Percentiles rank a stretch among this genome's conserved stretches.
Conservation (phyloP, 2,888 invertebrate species). For the Sinohyriopsis cumingii region DNA sequence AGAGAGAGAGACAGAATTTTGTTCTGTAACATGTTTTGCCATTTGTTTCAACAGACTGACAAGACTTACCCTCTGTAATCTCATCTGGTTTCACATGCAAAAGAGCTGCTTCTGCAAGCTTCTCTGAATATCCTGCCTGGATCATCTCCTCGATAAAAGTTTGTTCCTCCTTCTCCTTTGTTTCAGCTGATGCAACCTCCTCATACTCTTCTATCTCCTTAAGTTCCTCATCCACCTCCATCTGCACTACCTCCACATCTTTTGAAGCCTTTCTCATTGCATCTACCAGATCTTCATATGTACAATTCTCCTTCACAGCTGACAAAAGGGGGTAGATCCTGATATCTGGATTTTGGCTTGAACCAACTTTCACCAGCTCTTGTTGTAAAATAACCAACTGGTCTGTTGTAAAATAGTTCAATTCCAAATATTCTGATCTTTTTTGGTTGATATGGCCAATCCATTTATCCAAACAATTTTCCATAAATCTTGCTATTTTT, state of each 20-base stretch:
- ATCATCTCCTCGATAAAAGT: slow-evolving; percentile 38
- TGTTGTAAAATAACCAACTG: too few species aligned
- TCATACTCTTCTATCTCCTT: neutral
- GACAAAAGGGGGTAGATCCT: too few species aligned
- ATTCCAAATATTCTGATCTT: slow-evolving; percentile 38
- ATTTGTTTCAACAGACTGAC: neutral
- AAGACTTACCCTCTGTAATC: slow-evolving; percentile 30
- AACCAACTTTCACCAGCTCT: too few species aligned
- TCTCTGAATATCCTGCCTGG: slow-evolving; percentile 32
- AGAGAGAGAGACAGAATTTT: too few species aligned
- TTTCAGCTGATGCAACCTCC: neutral
- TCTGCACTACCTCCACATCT: slow-evolving; percentile 11
- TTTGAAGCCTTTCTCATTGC: slow-evolving; percentile 12
- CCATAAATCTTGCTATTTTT: slow-evolving; percentile 50
- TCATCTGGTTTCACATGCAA: slow-evolving; percentile 23
- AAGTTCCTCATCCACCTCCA: slow-evolving; percentile 1
- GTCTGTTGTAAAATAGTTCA: slow-evolving; percentile 63
- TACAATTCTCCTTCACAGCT: too few species aligned
- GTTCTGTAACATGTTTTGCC: too few species aligned
- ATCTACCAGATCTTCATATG: too few species aligned
- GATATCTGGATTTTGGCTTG: too few species aligned
- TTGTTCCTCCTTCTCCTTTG: slow-evolving; percentile 11
- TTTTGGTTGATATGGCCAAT: slow-evolving; percentile 42
- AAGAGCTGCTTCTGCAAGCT: slow-evolving; percentile 36
- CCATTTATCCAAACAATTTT: slow-evolving; percentile 52